phyloP scores from a whole-genome alignment of 2,888 invertebrate species.

The Dioctria rufipes region DNA sequence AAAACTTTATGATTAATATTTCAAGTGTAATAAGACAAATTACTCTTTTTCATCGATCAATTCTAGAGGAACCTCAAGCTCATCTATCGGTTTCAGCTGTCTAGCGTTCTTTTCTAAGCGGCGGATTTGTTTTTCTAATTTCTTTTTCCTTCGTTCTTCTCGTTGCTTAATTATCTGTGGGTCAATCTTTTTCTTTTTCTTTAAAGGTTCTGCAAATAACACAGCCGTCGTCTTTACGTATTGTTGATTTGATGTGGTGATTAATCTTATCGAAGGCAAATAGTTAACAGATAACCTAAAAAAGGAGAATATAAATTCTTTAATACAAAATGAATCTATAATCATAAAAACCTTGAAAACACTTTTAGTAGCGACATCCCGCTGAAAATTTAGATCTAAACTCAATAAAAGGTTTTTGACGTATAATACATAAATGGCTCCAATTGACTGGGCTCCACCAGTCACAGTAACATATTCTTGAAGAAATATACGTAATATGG shows the following conservation, averaged over 20 bases:
- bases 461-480: too few species aligned
- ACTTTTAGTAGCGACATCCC: background rate
- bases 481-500: too few species aligned
- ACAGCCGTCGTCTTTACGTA: constrained; percentile 62
- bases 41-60: constrained; percentile 79
- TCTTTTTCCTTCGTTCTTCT: constrained; percentile 86
- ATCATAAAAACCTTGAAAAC: background rate
- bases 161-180: constrained; percentile 84
- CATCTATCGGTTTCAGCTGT: constrained; percentile 92
- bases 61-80: constrained; percentile 82
- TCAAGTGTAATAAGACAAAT: constrained; percentile 54
- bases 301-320: background rate
- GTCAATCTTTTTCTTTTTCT: constrained; percentile 90
- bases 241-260: background rate
- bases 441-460: too few species aligned
- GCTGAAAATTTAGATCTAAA: background rate
- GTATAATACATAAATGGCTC: too few species aligned
- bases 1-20: background rate
- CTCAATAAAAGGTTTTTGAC: too few species aligned
- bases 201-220: constrained; percentile 84
- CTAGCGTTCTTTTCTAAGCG: constrained; percentile 84
- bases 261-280: background rate
- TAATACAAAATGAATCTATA: background rate
- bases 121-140: constrained; percentile 89
- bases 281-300: constrained; percentile 17